Percentiles rank a stretch among this genome's conserved stretches.
Evolutionary conservation across 2,888 invertebrate species (phyloP).

Genomic region (Macrosiphum euphorbiae): DNA sequence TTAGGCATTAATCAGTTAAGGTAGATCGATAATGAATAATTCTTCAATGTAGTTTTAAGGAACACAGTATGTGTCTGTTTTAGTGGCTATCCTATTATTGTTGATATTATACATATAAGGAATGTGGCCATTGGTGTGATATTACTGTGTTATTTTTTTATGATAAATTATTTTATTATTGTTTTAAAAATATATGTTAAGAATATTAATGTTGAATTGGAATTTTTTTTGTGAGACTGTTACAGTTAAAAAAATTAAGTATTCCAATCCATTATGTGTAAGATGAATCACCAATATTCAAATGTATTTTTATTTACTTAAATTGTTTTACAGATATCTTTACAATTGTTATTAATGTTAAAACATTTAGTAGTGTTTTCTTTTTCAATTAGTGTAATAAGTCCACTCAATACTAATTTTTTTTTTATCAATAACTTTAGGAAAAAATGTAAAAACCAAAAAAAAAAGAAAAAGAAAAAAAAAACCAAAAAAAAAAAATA

Average conservation of each 20-base stretch:
- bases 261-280: conserved; percentile 48
- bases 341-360: conserved; percentile 56
- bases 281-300: conserved; percentile 45
- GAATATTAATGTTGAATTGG: conserved; percentile 53
- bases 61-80: conserved; percentile 57
- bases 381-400: conserved; percentile 47
- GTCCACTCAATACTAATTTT: conserved; percentile 34
- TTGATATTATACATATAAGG: conserved; percentile 37
- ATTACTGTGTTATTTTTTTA: conserved; percentile 64
- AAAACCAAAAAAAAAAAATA: conserved; percentile 27
- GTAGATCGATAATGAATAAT: conserved; percentile 2
- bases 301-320: conserved; percentile 61
- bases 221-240: conserved; percentile 59
- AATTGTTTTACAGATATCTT: conserved; percentile 54
- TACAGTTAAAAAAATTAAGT: conserved; percentile 40
- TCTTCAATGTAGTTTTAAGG: conserved; percentile 41
- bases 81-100: conserved; percentile 50
- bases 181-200: conserved; percentile 47
- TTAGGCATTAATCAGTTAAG: conserved; percentile 24
- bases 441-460: conserved; percentile 47
- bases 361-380: conserved; percentile 48
- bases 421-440: conserved; percentile 41
- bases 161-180: conserved; percentile 61
- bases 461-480: conserved; percentile 48
- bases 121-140: conserved; percentile 58